Conservation (phyloP, 2,113 vertebrate genomes). For the Aldabrachelys gigantea region DNA sequence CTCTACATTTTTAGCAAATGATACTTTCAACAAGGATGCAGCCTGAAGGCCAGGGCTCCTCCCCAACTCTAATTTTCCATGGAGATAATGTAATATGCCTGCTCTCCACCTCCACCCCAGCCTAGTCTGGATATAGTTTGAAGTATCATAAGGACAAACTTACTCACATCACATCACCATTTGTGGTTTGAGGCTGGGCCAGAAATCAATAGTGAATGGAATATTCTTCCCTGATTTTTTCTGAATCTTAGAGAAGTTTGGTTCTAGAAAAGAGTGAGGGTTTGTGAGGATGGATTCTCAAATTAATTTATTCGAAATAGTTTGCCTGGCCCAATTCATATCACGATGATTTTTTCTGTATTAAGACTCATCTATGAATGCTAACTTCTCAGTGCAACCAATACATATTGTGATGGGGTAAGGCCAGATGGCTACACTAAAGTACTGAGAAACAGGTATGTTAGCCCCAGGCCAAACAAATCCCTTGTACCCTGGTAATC, state of each 20-base stretch:
- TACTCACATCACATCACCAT: not conserved
- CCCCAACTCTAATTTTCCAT: rapidly evolving
- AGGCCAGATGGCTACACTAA: too few relatives aligned
- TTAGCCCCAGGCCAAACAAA: too few relatives aligned
- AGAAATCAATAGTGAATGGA: not conserved
- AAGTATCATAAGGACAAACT: not conserved
- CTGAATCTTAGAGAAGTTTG: not conserved
- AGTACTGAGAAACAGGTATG: too few relatives aligned
- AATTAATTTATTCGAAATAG: not conserved
- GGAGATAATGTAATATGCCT: not conserved
- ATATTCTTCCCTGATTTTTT: not conserved
- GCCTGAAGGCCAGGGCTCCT: not conserved
- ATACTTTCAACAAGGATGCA: not conserved
- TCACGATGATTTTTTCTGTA: not conserved
- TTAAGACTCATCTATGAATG: not conserved
- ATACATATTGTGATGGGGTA: not conserved
- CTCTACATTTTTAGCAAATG: not conserved
- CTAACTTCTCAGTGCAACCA: conserved; percentile 8
- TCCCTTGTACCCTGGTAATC: too few relatives aligned
- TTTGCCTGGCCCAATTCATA: not conserved
- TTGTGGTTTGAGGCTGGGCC: not conserved
- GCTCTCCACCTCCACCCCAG: not conserved
- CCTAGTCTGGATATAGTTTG: not conserved
- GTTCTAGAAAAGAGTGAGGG: not conserved
- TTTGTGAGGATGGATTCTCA: not conserved